Conservation (phyloP, 2,797 vertebrate species). For the Falco columbarius region DNA sequence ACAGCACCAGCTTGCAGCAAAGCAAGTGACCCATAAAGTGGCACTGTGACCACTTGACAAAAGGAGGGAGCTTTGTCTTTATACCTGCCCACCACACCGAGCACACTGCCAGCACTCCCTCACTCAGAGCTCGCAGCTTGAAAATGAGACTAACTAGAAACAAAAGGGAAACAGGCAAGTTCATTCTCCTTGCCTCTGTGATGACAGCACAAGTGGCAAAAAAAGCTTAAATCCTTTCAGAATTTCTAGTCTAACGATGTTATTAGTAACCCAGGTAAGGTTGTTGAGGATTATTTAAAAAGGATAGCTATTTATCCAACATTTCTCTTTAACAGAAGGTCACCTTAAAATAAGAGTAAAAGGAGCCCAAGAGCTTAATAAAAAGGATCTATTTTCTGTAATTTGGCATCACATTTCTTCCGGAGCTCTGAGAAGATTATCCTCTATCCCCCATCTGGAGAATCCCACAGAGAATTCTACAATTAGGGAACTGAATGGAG, state of each 20-base stretch:
- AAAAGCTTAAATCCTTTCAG: neutral
- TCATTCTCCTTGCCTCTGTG: neutral
- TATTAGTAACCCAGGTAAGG: neutral
- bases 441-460: slow-evolving; percentile 64
- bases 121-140: neutral
- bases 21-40: neutral
- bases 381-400: slow-evolving; percentile 69
- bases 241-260: neutral
- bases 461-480: slow-evolving; percentile 59
- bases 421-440: slow-evolving; percentile 61
- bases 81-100: neutral
- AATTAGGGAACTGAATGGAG: slow-evolving; percentile 52
- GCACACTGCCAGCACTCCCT: neutral
- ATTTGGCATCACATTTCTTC: slow-evolving; percentile 70
- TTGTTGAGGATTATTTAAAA: slow-evolving; percentile 31
- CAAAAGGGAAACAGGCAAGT: neutral
- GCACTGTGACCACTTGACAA: neutral
- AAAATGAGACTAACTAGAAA: slow-evolving; percentile 5
- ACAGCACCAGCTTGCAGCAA: neutral
- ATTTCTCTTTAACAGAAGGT: slow-evolving; percentile 27
- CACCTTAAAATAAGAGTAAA: slow-evolving; percentile 57
- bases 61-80: slow-evolving; percentile 1
- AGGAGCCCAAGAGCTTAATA: slow-evolving; percentile 59
- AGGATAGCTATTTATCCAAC: neutral
- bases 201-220: neutral